Evolutionary conservation across 2,888 invertebrate genomes (phyloP).

Genomic region (Pandemis corylana): DNA sequence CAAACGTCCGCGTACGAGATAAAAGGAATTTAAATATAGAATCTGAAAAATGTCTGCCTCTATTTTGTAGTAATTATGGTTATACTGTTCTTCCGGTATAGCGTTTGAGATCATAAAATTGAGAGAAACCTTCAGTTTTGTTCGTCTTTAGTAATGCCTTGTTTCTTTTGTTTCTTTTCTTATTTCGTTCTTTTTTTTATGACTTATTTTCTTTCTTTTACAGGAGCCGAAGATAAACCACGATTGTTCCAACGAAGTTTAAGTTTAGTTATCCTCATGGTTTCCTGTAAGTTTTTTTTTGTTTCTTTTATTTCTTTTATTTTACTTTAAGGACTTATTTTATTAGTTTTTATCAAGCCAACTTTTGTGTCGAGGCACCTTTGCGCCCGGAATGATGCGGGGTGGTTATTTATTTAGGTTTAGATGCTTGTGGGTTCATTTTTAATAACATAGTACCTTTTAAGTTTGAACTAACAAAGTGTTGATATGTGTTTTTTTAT

Average conservation of each 20-base stretch:
- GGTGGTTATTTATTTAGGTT: no score
- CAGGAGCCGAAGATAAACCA: constrained; percentile 66
- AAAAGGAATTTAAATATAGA: constrained; percentile 74
- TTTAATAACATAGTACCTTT: no score
- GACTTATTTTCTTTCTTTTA: constrained; percentile 56
- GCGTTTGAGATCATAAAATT: constrained; percentile 8
- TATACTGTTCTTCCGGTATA: neutral
- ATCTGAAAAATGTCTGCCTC: constrained; percentile 55
- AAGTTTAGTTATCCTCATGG: constrained; percentile 79
- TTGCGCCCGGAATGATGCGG: no score
- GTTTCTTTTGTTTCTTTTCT: constrained; percentile 45
- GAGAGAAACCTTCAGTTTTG: constrained; percentile 19
- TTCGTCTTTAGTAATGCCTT: constrained; percentile 45
- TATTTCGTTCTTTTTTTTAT: constrained; percentile 24
- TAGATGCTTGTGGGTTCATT: no score
- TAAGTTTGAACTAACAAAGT: no score
- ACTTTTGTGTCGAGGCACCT: no score
- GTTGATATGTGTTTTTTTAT: no score
- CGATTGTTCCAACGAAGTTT: constrained; percentile 66
- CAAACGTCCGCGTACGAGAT: constrained; percentile 53
- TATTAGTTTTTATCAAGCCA: constrained; percentile 6
- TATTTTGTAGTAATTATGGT: constrained; percentile 37
- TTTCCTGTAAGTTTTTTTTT: constrained; percentile 84
- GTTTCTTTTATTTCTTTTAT: constrained; percentile 60
- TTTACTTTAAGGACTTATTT: constrained; percentile 59